A percentile compares a stretch with the other conserved stretches of the same genome.
Conservation (phyloP, 2,888 invertebrate genomes). For the Epirrita christyi region DNA sequence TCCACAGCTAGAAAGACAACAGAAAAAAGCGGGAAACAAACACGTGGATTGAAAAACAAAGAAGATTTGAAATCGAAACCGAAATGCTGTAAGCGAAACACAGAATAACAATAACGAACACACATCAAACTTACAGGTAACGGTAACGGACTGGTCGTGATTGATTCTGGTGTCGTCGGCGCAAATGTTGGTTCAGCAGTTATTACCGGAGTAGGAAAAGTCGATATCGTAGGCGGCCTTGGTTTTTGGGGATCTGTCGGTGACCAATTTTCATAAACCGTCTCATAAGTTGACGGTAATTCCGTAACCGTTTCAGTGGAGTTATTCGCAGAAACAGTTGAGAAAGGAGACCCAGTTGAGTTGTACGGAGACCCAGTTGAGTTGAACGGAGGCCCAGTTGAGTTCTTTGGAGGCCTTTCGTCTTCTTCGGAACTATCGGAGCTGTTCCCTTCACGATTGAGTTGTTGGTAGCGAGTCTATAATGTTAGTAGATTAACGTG, state of each 20-base stretch:
- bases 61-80: not conserved
- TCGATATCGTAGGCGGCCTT: constrained; percentile 2
- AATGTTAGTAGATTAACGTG: constrained; percentile 41
- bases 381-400: not conserved
- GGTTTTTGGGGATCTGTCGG: not conserved
- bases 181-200: constrained; percentile 7
- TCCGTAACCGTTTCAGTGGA: not conserved
- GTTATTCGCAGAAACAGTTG: not conserved
- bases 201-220: constrained; percentile 4
- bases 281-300: not conserved
- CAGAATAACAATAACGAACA: not conserved
- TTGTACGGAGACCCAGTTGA: not conserved
- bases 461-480: constrained; percentile 28
- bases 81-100: too few relatives aligned
- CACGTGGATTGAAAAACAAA: not conserved
- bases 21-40: not conserved
- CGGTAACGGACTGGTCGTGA: constrained; percentile 6
- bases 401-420: not conserved
- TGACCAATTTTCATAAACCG: not conserved
- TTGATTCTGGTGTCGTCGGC: constrained; percentile 7
- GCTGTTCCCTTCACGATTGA: constrained; percentile 4
- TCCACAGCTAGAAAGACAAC: too few relatives aligned
- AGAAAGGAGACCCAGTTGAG: not conserved
- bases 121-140: constrained; percentile 16
- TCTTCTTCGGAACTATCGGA: constrained; percentile 37